These are phyloP conservation scores for Heteromyza rotundicornis DNA, from an alignment of 2,888 invertebrate species.

Conservation along the genomic window DNA sequence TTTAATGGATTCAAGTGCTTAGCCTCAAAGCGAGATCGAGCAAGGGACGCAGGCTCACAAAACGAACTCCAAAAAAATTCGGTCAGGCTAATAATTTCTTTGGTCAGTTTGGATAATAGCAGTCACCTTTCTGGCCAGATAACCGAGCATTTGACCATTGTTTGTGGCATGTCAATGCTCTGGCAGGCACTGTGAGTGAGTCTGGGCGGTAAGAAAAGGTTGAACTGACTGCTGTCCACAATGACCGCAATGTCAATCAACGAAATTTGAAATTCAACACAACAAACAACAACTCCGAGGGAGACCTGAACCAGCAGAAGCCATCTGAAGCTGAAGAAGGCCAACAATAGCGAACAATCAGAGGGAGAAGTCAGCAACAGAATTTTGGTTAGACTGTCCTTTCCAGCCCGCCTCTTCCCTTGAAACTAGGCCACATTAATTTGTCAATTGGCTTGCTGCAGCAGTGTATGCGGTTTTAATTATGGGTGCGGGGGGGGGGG, in stretches of 20 bases:
- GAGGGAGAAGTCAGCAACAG: neutral
- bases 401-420: too few species aligned
- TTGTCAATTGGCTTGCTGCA: neutral
- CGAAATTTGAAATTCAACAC: neutral
- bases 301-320: too few species aligned
- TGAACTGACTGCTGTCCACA: neutral
- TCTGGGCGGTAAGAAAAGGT: too few species aligned
- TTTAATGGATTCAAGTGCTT: constrained; percentile 43
- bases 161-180: neutral
- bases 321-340: neutral
- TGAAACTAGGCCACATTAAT: neutral
- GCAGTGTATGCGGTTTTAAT: neutral
- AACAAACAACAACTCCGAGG: too few species aligned
- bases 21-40: too few species aligned
- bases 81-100: neutral
- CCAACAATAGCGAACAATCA: neutral
- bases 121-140: neutral
- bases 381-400: neutral
- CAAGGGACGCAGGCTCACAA: too few species aligned
- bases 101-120: neutral
- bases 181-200: neutral
- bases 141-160: neutral
- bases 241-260: neutral
- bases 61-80: neutral
- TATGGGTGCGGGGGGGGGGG: too few species aligned